These are phyloP conservation scores for Sphinx pinastri DNA, from an alignment of 2,888 invertebrate genomes.

Conservation along the genomic window DNA sequence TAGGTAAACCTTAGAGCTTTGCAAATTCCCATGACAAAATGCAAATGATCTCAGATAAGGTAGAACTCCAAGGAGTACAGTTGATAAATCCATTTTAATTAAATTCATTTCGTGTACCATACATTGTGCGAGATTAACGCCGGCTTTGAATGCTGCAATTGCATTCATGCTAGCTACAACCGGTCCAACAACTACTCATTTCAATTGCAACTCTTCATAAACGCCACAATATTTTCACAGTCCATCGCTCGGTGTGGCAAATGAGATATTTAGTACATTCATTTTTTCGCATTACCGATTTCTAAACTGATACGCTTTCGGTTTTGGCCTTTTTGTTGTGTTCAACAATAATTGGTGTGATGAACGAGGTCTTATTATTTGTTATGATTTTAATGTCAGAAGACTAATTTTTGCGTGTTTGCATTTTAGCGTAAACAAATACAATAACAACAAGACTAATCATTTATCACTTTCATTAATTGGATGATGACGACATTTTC, in stretches of 20 bases:
- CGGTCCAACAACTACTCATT: constrained; percentile 30
- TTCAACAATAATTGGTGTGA: constrained; percentile 6
- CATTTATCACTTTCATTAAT: background rate
- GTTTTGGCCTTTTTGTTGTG: constrained; percentile 7
- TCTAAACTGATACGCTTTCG: constrained; percentile 16
- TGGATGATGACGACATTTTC: background rate
- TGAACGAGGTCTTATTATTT: background rate
- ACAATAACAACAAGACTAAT: background rate
- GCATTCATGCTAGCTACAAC: constrained; percentile 27
- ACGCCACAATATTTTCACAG: constrained; percentile 67
- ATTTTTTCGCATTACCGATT: constrained; percentile 8
- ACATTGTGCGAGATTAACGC: constrained; percentile 25
- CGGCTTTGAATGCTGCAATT: constrained; percentile 39
- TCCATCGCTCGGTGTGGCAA: constrained; percentile 39
- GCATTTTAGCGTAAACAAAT: background rate
- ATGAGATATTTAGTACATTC: constrained; percentile 15
- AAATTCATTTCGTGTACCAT: constrained; percentile 20
- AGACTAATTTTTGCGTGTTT: background rate
- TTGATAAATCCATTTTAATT: constrained; percentile 6
- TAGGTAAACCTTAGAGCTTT: background rate
- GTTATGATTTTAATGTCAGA: background rate
- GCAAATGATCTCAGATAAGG: background rate
- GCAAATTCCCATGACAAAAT: background rate
- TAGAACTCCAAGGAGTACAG: background rate
- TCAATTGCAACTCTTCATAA: constrained; percentile 12